These are phyloP conservation scores for Mactromeris polynyma DNA, from an alignment of 2,888 invertebrate genomes.

Conservation along the genomic window DNA sequence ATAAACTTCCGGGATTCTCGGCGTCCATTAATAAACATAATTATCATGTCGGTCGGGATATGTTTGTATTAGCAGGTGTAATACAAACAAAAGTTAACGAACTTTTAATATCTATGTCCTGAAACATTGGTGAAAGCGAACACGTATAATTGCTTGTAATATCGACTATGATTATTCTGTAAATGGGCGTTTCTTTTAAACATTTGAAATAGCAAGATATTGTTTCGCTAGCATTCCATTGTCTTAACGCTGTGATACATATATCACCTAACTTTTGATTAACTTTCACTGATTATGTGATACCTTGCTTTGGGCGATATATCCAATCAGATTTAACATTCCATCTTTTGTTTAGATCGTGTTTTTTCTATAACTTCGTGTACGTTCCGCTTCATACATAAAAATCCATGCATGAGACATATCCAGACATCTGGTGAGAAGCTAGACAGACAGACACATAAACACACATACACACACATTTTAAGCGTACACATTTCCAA, in stretches of 20 bases:
- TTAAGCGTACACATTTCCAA: neutral
- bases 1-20: slow-evolving; percentile 57
- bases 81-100: neutral
- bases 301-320: neutral
- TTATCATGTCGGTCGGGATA: slow-evolving; percentile 6
- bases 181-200: too few relatives aligned
- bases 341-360: neutral
- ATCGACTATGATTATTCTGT: too few relatives aligned
- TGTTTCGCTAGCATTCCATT: too few relatives aligned
- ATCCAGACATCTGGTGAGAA: slow-evolving; percentile 1
- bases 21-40: slow-evolving; percentile 43
- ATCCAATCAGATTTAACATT: neutral
- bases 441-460: neutral
- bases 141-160: too few relatives aligned
- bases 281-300: neutral
- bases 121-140: too few relatives aligned
- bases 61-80: neutral
- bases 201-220: too few relatives aligned
- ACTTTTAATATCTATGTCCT: neutral
- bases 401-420: neutral
- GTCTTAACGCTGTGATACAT: too few relatives aligned
- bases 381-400: neutral
- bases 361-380: neutral
- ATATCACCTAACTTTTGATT: too few relatives aligned
- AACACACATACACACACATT: neutral